Base-by-base conservation (phyloP, 2,113 vertebrate species). In the Nipponia nippon region DNA sequence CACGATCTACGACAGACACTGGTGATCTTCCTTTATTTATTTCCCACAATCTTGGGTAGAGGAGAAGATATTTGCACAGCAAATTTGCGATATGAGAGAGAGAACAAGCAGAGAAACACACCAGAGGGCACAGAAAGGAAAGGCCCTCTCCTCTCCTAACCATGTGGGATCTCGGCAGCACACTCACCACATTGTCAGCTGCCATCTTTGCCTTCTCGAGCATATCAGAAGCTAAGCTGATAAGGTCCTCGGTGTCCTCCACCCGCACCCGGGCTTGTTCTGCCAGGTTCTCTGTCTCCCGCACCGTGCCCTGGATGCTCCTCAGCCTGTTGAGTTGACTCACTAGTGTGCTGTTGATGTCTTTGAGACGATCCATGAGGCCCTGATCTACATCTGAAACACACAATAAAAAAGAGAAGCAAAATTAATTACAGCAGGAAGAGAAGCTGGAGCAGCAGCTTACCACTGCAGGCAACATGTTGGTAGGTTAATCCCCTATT, bases 271-370 rank as follows among this genome's bases (percentile, higher is more conserved):
- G 98, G 2, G 99, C 99, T 44, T 98, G 98, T 53, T 99, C 98
- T 0, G 99, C 99, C 98, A 99, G 97, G 26, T 65, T 83, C 71
- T 98, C 98, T 0, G 99, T 99, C 93, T 99, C 98, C 46, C 96
- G 98, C 73, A 99, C 99, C 0, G 99, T 99, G 94, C 97, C 98
- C 77, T 98, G 98, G 94, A 99, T 99, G 97, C 97, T 99, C 97
- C 99, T 99, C 93, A 99, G 98, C 7, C 99, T 99, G 97, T 98
- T 98, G 87, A 99, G 99, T 83, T 99, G 99, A 56, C 98, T 99
- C 5, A 93, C 98, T 87, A 99, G 96, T 0, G 99, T 99, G 97
- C 75, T 98, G 96, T 99, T 99, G 96, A 99, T 98, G 97, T 90
- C 94, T 95, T 98, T 98, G 61, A 99, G 98, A 14, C 99, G 99